Evolutionary conservation across 2,797 vertebrate species (phyloP).

Genomic region (Pipistrellus kuhlii): DNA sequence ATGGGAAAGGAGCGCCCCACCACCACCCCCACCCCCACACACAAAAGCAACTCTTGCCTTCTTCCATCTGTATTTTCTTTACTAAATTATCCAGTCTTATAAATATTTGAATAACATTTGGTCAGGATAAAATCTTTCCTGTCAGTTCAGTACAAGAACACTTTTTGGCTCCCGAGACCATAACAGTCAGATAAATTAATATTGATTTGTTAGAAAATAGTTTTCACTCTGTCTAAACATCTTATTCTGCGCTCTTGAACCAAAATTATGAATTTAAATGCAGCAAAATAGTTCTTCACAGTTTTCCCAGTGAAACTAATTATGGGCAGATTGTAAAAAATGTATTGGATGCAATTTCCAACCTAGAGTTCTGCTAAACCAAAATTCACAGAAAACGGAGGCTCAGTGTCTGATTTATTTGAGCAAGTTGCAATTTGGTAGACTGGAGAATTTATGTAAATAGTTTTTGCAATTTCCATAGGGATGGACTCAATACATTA

Average conservation of each 20-base stretch:
- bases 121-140: slow-evolving; percentile 87
- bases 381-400: slow-evolving; percentile 68
- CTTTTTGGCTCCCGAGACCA: slow-evolving; percentile 85
- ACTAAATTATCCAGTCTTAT: slow-evolving; percentile 87
- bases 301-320: slow-evolving; percentile 86
- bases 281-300: slow-evolving; percentile 80
- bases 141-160: slow-evolving; percentile 84
- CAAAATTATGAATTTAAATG: slow-evolving; percentile 83
- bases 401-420: slow-evolving; percentile 70
- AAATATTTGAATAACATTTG: slow-evolving; percentile 90
- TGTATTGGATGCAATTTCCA: slow-evolving; percentile 77
- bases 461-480: slow-evolving; percentile 28
- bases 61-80: slow-evolving; percentile 87
- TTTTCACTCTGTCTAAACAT: slow-evolving; percentile 86
- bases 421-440: slow-evolving; percentile 68
- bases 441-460: slow-evolving; percentile 55
- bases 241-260: slow-evolving; percentile 81
- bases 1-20: slow-evolving; percentile 56
- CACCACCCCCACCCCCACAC: not conserved
- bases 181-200: slow-evolving; percentile 88
- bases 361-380: slow-evolving; percentile 65
- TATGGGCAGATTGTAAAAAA: slow-evolving; percentile 83
- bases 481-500: slow-evolving; percentile 34
- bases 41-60: slow-evolving; percentile 72
- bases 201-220: slow-evolving; percentile 89